Conservation (phyloP, 2,113 vertebrate species). For the Pluvialis apricaria region DNA sequence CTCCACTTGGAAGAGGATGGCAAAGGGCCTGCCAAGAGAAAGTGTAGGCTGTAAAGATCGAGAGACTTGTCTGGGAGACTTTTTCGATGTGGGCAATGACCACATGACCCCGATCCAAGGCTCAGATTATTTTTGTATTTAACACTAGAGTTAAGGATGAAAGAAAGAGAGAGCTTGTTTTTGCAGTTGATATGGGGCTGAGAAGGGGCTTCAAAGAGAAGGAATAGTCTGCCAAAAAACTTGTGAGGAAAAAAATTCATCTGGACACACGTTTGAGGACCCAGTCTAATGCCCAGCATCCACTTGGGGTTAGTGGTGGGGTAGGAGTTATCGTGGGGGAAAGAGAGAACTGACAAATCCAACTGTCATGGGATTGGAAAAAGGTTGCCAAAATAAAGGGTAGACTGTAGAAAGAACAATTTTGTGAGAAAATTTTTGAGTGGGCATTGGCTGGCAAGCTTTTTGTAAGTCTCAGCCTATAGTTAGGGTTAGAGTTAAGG, state of each 20-base stretch:
- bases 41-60: not conserved
- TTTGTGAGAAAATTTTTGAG: not conserved
- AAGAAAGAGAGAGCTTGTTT: not conserved
- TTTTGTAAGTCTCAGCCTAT: not conserved
- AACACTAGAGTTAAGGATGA: not conserved
- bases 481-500: not conserved
- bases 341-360: not conserved
- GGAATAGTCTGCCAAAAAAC: not conserved
- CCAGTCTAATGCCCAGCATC: not conserved
- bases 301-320: not conserved
- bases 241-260: not conserved
- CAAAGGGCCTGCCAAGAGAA: not conserved
- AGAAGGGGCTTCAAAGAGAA: not conserved
- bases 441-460: not conserved
- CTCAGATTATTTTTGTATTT: not conserved
- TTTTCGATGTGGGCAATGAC: not conserved
- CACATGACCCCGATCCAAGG: not conserved
- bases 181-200: not conserved
- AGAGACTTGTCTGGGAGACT: not conserved
- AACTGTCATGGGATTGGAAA: not conserved
- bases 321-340: not conserved
- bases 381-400: not conserved
- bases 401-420: not conserved
- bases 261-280: not conserved
- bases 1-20: not conserved